A percentile compares a stretch with the other conserved stretches of the same genome.
phyloP scores from a whole-genome alignment of 2,113 vertebrate genomes.

The Setophaga coronata region DNA sequence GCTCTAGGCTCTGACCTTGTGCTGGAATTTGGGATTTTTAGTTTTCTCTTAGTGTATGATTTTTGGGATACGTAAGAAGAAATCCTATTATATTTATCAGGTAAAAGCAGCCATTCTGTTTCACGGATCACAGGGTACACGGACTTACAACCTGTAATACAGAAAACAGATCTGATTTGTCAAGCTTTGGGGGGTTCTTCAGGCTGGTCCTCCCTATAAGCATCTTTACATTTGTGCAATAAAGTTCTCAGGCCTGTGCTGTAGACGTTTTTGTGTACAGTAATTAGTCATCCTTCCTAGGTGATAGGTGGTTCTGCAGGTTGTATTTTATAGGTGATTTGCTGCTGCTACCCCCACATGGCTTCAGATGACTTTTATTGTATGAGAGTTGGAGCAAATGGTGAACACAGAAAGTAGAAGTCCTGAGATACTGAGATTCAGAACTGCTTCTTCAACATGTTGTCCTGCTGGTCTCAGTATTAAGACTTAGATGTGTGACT shows the following conservation, averaged over 20 bases:
- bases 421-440: not conserved
- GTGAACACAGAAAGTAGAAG: not conserved
- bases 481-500: not conserved
- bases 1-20: not conserved
- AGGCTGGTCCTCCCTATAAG: not conserved
- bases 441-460: not conserved
- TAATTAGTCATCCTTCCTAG: not conserved
- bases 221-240: not conserved
- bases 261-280: not conserved
- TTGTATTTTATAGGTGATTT: not conserved
- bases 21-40: not conserved
- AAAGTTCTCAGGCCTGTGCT: not conserved
- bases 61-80: not conserved
- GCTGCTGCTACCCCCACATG: not conserved
- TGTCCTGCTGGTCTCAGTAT: not conserved
- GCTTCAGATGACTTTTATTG: not conserved
- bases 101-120: not conserved
- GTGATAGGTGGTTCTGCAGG: not conserved
- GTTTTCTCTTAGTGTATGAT: not conserved
- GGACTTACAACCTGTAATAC: not conserved
- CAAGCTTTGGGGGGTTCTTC: not conserved
- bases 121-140: not conserved
- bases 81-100: not conserved
- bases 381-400: not conserved
- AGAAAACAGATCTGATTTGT: not conserved